These are phyloP conservation scores for Callipepla squamata DNA, from an alignment of 2,113 vertebrate genomes.

Conservation along the genomic window DNA sequence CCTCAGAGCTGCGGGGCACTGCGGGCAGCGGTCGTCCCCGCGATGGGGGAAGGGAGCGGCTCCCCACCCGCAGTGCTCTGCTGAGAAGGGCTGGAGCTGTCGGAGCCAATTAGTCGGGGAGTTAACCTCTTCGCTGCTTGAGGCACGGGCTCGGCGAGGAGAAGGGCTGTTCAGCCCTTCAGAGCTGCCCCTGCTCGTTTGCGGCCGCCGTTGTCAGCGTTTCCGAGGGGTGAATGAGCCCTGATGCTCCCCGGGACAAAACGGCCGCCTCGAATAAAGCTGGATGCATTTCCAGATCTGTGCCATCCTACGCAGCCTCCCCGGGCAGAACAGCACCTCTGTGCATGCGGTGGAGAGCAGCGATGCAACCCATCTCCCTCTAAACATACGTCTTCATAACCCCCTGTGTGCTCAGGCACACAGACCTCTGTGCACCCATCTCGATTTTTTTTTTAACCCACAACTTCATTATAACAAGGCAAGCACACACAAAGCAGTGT, in stretches of 20 bases:
- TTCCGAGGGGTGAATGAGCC: neutral
- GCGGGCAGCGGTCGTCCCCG: conserved; percentile 52
- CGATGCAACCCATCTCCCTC: neutral
- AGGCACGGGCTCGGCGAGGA: neutral
- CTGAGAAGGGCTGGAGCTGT: conserved; percentile 49
- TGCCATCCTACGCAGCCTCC: neutral
- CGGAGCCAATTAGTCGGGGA: conserved; percentile 44
- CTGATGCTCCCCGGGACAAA: neutral
- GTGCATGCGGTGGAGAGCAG: neutral
- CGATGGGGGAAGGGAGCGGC: conserved; percentile 67
- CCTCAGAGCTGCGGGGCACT: neutral
- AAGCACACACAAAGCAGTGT: neutral
- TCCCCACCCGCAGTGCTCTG: conserved; percentile 68
- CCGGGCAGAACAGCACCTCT: neutral
- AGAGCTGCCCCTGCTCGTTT: neutral
- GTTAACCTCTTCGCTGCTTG: conserved; percentile 54
- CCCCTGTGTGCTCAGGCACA: neutral
- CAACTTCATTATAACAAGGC: neutral
- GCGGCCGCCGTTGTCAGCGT: neutral
- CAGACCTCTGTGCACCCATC: neutral
- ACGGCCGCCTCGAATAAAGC: neutral
- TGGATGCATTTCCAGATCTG: neutral
- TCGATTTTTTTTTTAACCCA: neutral
- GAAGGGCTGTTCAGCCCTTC: neutral
- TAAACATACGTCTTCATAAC: neutral